A percentile compares a stretch with the other conserved stretches of the same genome.
phyloP scores from a whole-genome alignment of 2,888 invertebrate species.

The Orchestes rusci region DNA sequence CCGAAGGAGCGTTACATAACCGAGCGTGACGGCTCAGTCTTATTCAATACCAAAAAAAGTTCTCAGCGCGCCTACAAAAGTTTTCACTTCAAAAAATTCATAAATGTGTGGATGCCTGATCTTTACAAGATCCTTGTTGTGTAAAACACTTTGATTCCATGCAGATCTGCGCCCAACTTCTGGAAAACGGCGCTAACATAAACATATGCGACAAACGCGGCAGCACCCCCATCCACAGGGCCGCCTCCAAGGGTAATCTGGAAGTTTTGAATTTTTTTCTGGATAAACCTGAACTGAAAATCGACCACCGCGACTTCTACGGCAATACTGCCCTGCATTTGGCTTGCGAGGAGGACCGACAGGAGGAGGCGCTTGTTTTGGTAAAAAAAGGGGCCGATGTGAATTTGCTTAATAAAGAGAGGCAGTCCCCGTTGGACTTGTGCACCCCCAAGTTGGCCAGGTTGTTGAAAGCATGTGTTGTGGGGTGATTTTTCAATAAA shows the following conservation, averaged over 20 bases:
- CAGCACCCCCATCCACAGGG: conserved; percentile 72
- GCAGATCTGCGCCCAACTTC: conserved; percentile 62
- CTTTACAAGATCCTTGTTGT: too few species aligned
- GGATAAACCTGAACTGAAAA: conserved; percentile 44
- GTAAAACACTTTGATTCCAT: too few species aligned
- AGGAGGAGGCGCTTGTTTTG: conserved; percentile 58
- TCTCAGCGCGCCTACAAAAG: too few species aligned
- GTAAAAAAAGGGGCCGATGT: conserved; percentile 58
- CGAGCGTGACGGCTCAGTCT: too few species aligned
- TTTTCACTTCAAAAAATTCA: too few species aligned
- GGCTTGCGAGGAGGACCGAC: conserved; percentile 73
- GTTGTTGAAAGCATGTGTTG: too few species aligned
- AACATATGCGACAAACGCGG: conserved; percentile 61
- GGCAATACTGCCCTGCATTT: conserved; percentile 76
- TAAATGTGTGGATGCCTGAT: too few species aligned
- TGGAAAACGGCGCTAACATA: conserved; percentile 61
- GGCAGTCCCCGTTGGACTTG: conserved; percentile 59
- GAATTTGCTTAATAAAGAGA: conserved; percentile 56
- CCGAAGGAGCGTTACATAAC: too few species aligned
- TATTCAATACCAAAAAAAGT: too few species aligned
- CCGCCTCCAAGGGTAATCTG: conserved; percentile 68
- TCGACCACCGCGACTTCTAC: conserved; percentile 58
- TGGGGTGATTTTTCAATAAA: too few species aligned
- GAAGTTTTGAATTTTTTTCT: conserved; percentile 62
- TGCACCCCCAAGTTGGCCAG: conserved; percentile 33